Evolutionary conservation across 2,888 invertebrate species (phyloP), one percentile per base, ranked within the genome.

Genomic region (Ecliptopera silaceata): DNA sequence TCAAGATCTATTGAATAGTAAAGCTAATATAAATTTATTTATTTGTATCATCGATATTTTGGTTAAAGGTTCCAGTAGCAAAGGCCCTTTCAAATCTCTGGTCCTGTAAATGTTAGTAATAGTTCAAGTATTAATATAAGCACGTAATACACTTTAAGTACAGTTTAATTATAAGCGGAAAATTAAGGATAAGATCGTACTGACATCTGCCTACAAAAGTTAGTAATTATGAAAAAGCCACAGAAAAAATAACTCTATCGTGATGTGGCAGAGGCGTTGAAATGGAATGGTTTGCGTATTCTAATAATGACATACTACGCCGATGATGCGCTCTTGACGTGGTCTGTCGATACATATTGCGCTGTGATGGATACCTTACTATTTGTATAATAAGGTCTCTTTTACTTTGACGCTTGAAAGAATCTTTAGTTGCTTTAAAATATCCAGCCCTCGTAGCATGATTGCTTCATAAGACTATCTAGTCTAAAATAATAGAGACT

Each of bases 31-130:
- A 13, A 34, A 34, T 1, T 6, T 13, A 34, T 15, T 8, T 8
- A 8, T 13, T 34, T 13, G 15, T 15, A 36, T 1, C 5, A 36
- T 15, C 6, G 34, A 34, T 34, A 1, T 6, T 13, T 34, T 1
- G 12, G 12, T 11, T 0, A n/a, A 41, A 2, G 1, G 22, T 41
- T 13, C 13, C 8, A 22, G 13, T 26, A 10, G 13, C 20, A 39
- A 12, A n/a, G 22, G 2, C 22, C 13, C 13, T 42, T 42, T 8
- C 13, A 8, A 22, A 1, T 10, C 22, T 8, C 2, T 8, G 15
- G 29, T 18, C 20, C 20, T 48, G 42, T 48, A 32, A 44, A 56
- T 44, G 43, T 48, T 55, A 55, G 49, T 22, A 2, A 38, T 49
- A 20, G 26, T 49, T 56, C 32, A 45, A 13, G 32, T 45, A 17